Percentiles rank a stretch among this genome's conserved stretches.
These are phyloP conservation scores for Urosaurus nigricauda DNA, from an alignment of 2,797 vertebrate genomes.

Conservation along the genomic window DNA sequence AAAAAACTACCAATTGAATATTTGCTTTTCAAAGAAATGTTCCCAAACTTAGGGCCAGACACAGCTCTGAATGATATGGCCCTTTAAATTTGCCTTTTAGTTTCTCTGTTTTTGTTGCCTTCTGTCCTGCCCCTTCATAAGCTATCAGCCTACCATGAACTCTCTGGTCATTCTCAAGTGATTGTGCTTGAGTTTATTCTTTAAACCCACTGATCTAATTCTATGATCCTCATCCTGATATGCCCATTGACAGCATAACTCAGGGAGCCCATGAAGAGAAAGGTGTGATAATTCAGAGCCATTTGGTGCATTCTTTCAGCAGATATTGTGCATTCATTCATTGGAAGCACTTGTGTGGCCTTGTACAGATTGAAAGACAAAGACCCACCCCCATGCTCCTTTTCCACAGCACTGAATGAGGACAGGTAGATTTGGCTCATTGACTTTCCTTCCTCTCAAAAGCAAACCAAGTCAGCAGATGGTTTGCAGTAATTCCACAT, in stretches of 20 bases:
- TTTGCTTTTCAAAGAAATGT: too few relatives aligned
- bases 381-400: background rate
- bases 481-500: slow-evolving; percentile 5
- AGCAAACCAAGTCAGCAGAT: slow-evolving; percentile 15
- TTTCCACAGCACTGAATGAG: slow-evolving; percentile 53
- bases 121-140: background rate
- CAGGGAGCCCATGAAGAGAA: background rate
- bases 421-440: slow-evolving; percentile 39
- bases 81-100: background rate
- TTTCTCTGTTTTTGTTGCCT: background rate
- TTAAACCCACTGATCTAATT: background rate
- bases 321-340: background rate
- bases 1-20: too few relatives aligned
- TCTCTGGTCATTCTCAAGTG: background rate
- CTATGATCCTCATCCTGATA: background rate
- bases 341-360: background rate
- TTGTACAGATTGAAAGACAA: background rate
- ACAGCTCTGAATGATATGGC: too few relatives aligned
- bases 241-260: background rate
- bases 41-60: too few relatives aligned
- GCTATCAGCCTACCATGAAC: background rate
- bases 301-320: background rate
- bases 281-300: background rate
- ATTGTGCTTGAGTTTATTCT: background rate
- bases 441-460: slow-evolving; percentile 18